Percentiles rank a stretch among this genome's conserved stretches.
Evolutionary conservation across 2,113 vertebrate genomes (phyloP).

Genomic region (Etia nguti): DNA sequence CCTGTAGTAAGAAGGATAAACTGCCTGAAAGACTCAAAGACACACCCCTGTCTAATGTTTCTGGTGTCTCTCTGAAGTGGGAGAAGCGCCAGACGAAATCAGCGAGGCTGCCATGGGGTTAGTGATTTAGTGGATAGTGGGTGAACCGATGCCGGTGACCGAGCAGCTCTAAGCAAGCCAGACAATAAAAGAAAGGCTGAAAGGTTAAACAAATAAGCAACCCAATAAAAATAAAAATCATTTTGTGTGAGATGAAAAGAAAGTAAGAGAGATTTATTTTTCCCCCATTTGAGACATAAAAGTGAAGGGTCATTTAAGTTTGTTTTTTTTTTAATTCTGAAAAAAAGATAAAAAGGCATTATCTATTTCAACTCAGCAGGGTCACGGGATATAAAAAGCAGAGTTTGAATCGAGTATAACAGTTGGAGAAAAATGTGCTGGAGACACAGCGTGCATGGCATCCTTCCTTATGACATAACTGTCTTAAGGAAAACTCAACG

Average conservation of each 20-base stretch:
- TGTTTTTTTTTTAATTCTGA: not conserved
- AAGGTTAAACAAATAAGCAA: slow-evolving; percentile 26
- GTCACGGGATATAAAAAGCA: not conserved
- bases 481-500: slow-evolving; percentile 2
- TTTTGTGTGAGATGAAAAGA: not conserved
- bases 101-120: slow-evolving; percentile 1
- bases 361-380: not conserved
- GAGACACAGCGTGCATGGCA: slow-evolving; percentile 15
- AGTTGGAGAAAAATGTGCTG: not conserved
- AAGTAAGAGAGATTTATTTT: not conserved
- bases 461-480: slow-evolving; percentile 2
- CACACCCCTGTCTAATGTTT: slow-evolving; percentile 6
- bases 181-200: not conserved
- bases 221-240: slow-evolving; percentile 19
- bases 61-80: slow-evolving; percentile 21
- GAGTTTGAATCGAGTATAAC: not conserved
- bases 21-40: slow-evolving; percentile 15
- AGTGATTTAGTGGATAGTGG: not conserved
- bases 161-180: not conserved
- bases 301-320: not conserved
- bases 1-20: slow-evolving; percentile 35
- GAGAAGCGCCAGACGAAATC: slow-evolving; percentile 7
- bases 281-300: not conserved
- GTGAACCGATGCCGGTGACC: not conserved
- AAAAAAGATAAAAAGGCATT: not conserved